Base-by-base conservation (phyloP, 1,140 invertebrate species). In the Grapholita molesta region DNA sequence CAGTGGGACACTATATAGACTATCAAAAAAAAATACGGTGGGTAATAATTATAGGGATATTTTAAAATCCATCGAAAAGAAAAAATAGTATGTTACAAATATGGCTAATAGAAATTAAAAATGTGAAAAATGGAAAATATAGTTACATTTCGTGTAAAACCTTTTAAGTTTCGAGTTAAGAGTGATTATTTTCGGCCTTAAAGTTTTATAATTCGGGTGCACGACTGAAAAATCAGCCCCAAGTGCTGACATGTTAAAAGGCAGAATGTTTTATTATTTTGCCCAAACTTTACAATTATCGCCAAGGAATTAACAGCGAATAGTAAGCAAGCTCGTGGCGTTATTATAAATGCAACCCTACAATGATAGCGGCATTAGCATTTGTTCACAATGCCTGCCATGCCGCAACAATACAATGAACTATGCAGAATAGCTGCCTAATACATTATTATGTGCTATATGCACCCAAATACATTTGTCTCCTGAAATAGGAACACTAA, bases 361-460 rank as follows among this genome's bases (percentile, higher is more conserved):
- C 24, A 28, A 61, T 61, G 55, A 61, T 28, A 61, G 24, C 25
- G 30, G 25, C 55, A 61, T 61, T 61, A 28, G 55, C 55, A 61
- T 61, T 28, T 61, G 24, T 61, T 61, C 55, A 61, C 55, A 61
- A 61, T 28, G 55, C 55, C 25, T 61, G 24, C 55, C 25, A 61
- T 61, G 55, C 35, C 35, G 35, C 55, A 61, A 61, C 55, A 61
- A 61, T 28, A 61, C 55, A 61, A 61, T 61, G 55, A 61, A 30
- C 55, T 28, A 61, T 61, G 55, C 55, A 61, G 55, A 24, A 55
- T 25, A 55, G 12, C 38, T 21, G 42, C 24, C 55, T 61, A 61
- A 61, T 61, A 61, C 55, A 61, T 61, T 61, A 30, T 61, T 28
- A n/a, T 28, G 53, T 25, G 25, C 25, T 15, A 61, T 28, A 30